phyloP scores from a whole-genome alignment of 2,797 vertebrate genomes.

The Peromyscus eremicus region DNA sequence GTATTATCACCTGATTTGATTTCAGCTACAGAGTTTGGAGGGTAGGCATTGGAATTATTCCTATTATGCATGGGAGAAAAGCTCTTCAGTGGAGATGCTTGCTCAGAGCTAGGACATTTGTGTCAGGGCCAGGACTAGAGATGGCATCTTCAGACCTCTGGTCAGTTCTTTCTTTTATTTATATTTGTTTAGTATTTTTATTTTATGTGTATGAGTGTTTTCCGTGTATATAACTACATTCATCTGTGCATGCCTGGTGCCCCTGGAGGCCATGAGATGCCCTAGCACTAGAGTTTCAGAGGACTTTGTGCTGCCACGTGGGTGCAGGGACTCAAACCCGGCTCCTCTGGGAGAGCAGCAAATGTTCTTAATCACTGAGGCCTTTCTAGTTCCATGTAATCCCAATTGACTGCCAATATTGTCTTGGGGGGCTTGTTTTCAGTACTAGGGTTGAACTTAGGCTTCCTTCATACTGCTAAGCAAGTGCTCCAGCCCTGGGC shows the following conservation, averaged over 20 bases:
- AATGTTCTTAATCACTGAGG: background rate
- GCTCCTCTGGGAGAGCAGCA: background rate
- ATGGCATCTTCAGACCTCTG: background rate
- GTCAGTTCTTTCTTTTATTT: background rate
- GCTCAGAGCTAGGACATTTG: background rate
- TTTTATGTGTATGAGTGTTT: background rate
- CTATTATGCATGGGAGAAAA: background rate
- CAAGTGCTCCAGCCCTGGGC: background rate
- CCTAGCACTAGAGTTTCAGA: background rate
- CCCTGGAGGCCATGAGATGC: too few relatives aligned
- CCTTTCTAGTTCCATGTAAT: background rate
- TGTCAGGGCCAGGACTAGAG: background rate
- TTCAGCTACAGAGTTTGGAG: background rate
- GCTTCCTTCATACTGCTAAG: background rate
- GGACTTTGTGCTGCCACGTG: background rate
- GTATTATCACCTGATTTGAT: constrained; percentile 20
- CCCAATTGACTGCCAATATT: background rate
- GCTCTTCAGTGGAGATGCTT: background rate
- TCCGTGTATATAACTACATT: background rate
- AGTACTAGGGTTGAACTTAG: background rate
- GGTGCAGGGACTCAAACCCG: background rate
- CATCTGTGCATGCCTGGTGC: background rate
- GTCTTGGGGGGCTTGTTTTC: background rate
- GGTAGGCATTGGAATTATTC: background rate
- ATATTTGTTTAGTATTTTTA: background rate